Evolutionary conservation across 2,888 invertebrate species (phyloP), one percentile per base, ranked within the genome.

Genomic region (Polymixis lichenea): DNA sequence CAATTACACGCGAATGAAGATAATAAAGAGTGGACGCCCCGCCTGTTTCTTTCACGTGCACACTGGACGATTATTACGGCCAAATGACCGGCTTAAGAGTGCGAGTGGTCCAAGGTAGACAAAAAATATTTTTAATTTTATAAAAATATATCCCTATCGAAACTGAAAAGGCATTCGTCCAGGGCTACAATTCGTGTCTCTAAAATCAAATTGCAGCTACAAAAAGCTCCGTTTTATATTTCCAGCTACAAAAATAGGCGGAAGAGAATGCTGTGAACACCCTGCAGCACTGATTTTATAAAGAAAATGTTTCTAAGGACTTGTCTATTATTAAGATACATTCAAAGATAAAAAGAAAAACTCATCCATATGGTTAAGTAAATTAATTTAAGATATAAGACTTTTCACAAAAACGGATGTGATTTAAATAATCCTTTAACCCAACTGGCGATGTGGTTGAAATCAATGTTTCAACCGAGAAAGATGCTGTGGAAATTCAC

Each of bases 11-110:
- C 91, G 93, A 90, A 91, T 90, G 90, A 87, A 91, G 92, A 94
- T 93, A 94, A 95, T 94, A 92, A 92, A 91, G 91, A 89, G 80
- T 84, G 82, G 83, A 76, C 88, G 87, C 82, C 87, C 86, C 89
- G 87, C 89, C 87, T 89, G 89, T 90, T 90, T 91, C 92, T 92
- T 93, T 92, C 92, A 92, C 87, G 87, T 90, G 90, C 92, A 91
- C 94, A 92, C 93, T 91, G 90, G 91, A 90, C 95, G 95, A 95
- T 95, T 95, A 95, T 95, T 93, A 95, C 95, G 95, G 94, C 92
- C 91, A 95, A 95, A 95, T 95, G 95, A 95, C 94, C 95, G 94
- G 93, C 94, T 95, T 93, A 92, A 91, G 91, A 89, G 86, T 85
- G 77, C 25, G 22, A 72, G 9, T 81, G 92, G 89, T 82, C n/a